Evolutionary conservation across 1,140 invertebrate species (phyloP), one percentile per base, ranked within the genome.

Genomic region (Aphidius gifuensis): DNA sequence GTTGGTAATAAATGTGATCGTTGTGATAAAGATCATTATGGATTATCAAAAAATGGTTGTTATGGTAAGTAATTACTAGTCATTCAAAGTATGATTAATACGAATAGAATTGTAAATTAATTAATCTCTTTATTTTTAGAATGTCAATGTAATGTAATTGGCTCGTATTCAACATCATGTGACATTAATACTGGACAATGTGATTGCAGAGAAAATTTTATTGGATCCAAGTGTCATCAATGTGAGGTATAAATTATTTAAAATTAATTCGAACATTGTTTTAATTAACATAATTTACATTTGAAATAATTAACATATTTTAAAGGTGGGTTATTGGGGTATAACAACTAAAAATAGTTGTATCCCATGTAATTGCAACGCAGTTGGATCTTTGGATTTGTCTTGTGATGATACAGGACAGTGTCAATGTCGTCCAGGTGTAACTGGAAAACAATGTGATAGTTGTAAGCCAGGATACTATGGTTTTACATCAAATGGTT

Each of bases 131-230:
- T 16, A 16, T 16, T 16, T 16, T 32, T 32, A 84, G 84, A 88
- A 54, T 95, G 93, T 70, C 86, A 87, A 55, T 96, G 93, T 78
- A 89, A 90, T 69, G 71, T 73, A 43, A 69, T 85, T 50, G 95
- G 95, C 6, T 88, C 93, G 3, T 77, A 86, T 64, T 83, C 84
- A 11, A 81, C 83, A 48, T 86, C 88, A 44, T 99, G 97, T 82
- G 90, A 98, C 75, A 86, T 88, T 49, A 84, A 86, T 9, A 91
- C 87, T 21, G 97, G 97, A 0, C 88, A 95, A 72, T 99, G 97
- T 79, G 83, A 87, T 47, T 99, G 97, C 76, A 88, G 88, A 49
- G 80, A 86, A 1, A 87, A 88, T 60, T 95, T 91, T 71, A 84
- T 86, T 4, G 96, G 96, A n/a, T 82, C 87, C 63, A 87, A 89